Conservation (phyloP, 2,888 invertebrate species). For the Spisula subtruncata region DNA sequence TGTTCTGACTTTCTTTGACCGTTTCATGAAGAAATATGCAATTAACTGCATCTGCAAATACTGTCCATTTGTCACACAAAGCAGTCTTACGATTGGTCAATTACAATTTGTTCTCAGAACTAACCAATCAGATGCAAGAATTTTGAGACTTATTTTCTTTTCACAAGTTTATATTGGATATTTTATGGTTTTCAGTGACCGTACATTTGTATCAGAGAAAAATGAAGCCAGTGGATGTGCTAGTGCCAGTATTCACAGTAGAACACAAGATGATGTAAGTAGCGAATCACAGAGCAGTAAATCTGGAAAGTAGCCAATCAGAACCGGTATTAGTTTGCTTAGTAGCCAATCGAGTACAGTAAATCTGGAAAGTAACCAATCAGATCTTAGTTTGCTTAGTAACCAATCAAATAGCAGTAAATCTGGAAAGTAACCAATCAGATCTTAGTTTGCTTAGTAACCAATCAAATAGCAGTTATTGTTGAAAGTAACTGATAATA, state of each 20-base stretch:
- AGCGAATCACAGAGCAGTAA: not conserved
- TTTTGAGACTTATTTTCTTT: too few species aligned
- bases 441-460: not conserved
- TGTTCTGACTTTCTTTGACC: too few species aligned
- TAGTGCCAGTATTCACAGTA: constrained; percentile 79
- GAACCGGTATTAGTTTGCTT: not conserved
- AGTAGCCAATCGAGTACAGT: not conserved
- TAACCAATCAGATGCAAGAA: too few species aligned
- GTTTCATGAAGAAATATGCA: too few species aligned
- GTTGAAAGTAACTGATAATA: not conserved
- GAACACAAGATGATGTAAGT: constrained; percentile 77
- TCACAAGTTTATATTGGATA: too few species aligned
- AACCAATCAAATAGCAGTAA: not conserved
- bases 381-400: constrained; percentile 40
- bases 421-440: constrained; percentile 1
- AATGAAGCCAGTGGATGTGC: constrained; percentile 79
- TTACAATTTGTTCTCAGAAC: too few species aligned
- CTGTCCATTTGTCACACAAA: too few species aligned
- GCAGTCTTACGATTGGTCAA: too few species aligned
- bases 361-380: not conserved
- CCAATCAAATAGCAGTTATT: not conserved
- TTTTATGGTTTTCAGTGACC: constrained; percentile 74
- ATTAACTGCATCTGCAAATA: too few species aligned
- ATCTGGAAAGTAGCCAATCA: not conserved
- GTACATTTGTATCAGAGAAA: constrained; percentile 82